Evolutionary conservation across 1,140 invertebrate species (phyloP).

Genomic region (Neodiprion pinetum): DNA sequence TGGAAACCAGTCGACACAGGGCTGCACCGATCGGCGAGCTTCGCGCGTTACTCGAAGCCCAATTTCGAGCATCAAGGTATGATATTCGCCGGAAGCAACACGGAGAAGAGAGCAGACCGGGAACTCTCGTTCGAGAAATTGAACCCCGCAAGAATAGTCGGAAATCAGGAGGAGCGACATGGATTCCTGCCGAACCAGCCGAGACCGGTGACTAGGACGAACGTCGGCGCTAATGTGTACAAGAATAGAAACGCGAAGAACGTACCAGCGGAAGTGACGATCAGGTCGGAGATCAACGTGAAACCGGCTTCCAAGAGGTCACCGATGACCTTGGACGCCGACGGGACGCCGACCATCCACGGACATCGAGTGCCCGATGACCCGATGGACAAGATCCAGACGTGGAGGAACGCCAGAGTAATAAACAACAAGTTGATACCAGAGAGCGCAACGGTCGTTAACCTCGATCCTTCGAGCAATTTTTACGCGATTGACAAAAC

Average conservation of each 20-base stretch:
- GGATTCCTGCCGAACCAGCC: constrained; percentile 45
- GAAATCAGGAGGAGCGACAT: neutral
- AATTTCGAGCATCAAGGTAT: constrained; percentile 19
- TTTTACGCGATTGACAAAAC: constrained; percentile 21
- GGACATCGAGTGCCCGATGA: constrained; percentile 84
- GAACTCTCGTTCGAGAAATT: constrained; percentile 26
- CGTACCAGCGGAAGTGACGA: constrained; percentile 71
- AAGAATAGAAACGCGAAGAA: constrained; percentile 53
- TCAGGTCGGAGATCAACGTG: constrained; percentile 65
- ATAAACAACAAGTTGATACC: constrained; percentile 81
- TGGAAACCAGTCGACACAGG: constrained; percentile 40
- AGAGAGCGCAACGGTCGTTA: constrained; percentile 10
- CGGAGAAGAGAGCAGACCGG: constrained; percentile 35
- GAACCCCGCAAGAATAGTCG: constrained; percentile 16
- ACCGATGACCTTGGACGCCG: constrained; percentile 63
- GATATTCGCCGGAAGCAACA: constrained; percentile 30
- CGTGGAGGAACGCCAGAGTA: constrained; percentile 85
- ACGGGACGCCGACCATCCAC: constrained; percentile 80
- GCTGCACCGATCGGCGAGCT: constrained; percentile 20
- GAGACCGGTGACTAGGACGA: constrained; percentile 44
- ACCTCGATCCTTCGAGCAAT: constrained; percentile 12
- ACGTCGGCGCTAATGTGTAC: constrained; percentile 51
- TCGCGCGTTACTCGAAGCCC: neutral
- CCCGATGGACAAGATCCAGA: constrained; percentile 76
- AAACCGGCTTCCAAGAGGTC: constrained; percentile 44